These are phyloP conservation scores for Nyctibius bracteatus DNA, from an alignment of 2,113 vertebrate genomes.

Conservation along the genomic window DNA sequence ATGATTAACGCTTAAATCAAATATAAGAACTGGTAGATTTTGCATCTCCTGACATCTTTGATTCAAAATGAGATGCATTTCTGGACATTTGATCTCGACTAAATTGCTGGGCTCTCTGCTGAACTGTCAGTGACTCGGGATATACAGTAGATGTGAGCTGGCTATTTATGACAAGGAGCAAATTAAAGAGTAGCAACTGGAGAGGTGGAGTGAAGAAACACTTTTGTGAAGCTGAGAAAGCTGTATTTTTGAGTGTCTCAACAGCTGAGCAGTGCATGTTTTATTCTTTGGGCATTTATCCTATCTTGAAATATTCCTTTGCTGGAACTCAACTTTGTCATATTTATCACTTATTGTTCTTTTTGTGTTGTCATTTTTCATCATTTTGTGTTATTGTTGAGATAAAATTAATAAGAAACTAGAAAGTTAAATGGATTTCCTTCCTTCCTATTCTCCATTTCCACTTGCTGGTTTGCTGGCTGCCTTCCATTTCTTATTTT, in stretches of 20 bases:
- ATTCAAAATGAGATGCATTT: neutral
- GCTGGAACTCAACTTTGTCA: neutral
- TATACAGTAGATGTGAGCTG: neutral
- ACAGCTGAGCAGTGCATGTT: neutral
- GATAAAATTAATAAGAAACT: neutral
- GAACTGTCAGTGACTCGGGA: neutral
- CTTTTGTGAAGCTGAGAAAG: neutral
- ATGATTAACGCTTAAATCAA: neutral
- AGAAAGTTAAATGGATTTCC: neutral
- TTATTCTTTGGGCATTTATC: neutral
- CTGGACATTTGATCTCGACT: neutral
- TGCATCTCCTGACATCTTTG: neutral
- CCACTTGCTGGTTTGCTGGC: neutral
- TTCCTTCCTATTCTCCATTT: neutral
- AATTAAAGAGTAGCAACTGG: neutral
- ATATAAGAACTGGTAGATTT: neutral
- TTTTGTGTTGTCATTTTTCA: neutral
- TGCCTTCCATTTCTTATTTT: slow-evolving; percentile 30
- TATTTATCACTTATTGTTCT: neutral
- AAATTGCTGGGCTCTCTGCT: neutral
- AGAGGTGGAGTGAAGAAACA: neutral
- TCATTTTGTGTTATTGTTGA: neutral
- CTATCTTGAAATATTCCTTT: neutral
- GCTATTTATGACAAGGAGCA: neutral
- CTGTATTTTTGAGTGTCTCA: neutral